Evolutionary conservation across 2,113 vertebrate genomes (phyloP), one percentile per base, ranked within the genome.

Genomic region (Hemiprocne comata): DNA sequence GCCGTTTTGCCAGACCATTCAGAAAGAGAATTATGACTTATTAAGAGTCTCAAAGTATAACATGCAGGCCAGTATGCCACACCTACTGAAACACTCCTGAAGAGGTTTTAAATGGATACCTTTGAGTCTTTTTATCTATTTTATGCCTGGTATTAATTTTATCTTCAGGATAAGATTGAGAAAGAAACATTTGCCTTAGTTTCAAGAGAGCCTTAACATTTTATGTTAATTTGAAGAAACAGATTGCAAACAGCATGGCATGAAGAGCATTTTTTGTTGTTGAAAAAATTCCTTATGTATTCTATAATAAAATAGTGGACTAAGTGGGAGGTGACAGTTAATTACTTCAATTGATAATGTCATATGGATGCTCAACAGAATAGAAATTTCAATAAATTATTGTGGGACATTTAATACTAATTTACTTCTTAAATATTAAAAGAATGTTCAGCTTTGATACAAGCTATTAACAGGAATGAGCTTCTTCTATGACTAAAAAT

Each of bases 351-450:
- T 11, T 18, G 2, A 60, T 46, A 71, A 51, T 53, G 44, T 65
- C 26, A 60, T 40, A 67, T 24, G 12, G 29, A 65, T 72, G 10
- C 7, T 55, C 38, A 81, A 78, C 28, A 89, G 17, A 87, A 87
- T 8, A 65, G 23, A 81, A 85, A 69, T 36, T 48, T 24, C 3
- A 71, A 60, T 81, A 93, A 64, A 81, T 64, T 40, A 57, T 48
- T 34, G 21, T 57, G 36, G 12, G 48, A 60, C 5, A 69, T 55
- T 53, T 91, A 75, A 89, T 93, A 80, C 3, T 86, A 70, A 83
- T 86, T 80, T 80, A 29, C 38, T 76, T 88, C 36, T 84, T 88
- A 72, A 87, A 85, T 44, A 72, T 29, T 87, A 74, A 75, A 90
- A 75, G 15, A 57, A 83, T 71, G 74, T 58, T 90, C 64, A 81